Evolutionary conservation across 2,113 vertebrate species (phyloP).

Genomic region (Strigops habroptila): DNA sequence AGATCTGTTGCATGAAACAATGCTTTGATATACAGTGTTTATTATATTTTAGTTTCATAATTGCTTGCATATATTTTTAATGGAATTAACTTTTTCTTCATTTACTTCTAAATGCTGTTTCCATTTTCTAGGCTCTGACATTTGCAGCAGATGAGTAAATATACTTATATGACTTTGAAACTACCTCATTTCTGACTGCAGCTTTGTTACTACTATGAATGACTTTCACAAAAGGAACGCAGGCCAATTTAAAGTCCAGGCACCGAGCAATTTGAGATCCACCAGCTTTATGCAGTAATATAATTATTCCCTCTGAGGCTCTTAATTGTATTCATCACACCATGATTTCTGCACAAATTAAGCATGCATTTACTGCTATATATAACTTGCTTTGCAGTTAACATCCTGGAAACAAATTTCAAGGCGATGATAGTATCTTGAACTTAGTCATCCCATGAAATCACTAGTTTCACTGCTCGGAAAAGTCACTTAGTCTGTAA

Average conservation of each 20-base stretch:
- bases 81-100: neutral
- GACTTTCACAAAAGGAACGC: constrained; percentile 83
- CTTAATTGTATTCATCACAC: constrained; percentile 89
- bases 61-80: neutral
- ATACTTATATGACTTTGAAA: constrained; percentile 79
- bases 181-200: constrained; percentile 59
- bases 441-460: constrained; percentile 74
- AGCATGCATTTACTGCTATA: constrained; percentile 86
- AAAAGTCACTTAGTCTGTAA: constrained; percentile 68
- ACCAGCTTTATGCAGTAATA: constrained; percentile 85
- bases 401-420: constrained; percentile 86
- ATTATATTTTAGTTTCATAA: constrained; percentile 32
- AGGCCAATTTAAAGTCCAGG: constrained; percentile 85
- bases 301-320: constrained; percentile 87
- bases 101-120: neutral
- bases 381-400: constrained; percentile 85
- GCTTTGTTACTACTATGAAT: constrained; percentile 72
- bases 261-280: constrained; percentile 84
- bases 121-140: constrained; percentile 22
- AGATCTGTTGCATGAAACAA: neutral
- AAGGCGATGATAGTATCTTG: constrained; percentile 80
- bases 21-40: neutral
- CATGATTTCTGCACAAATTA: constrained; percentile 89
- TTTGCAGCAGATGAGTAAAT: constrained; percentile 54
- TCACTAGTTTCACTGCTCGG: constrained; percentile 59